Base-by-base conservation (phyloP, 2,888 invertebrate species). In the Synergus itoensis region DNA sequence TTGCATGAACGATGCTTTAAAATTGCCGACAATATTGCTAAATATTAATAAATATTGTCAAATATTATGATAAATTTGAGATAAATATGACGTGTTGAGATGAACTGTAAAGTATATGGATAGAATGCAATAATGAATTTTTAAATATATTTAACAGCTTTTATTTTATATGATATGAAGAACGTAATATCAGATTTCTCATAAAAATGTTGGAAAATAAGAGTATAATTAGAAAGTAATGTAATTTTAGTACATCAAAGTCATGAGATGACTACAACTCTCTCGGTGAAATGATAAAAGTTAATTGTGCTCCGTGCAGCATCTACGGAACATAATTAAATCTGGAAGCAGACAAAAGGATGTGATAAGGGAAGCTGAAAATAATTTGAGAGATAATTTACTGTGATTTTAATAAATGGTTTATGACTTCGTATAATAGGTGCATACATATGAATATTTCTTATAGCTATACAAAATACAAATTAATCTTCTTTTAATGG, bases 271-370 rank as follows among this genome's bases (percentile, higher is more conserved):
- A 8, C 53, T 53, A n/a, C n/a, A 53, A 53, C 53, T 53, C 53
- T 53, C 53, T 53, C 9, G 53, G 41, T 65, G 41, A 63, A 65
- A 65, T 65, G 41, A 65, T 18, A 40, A 14, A 65, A 18, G 41
- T 41, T 65, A n/a, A 65, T 65, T 65, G 53, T 57, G 18, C 41
- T 65, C n/a, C 41, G 11, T 12, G 41, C 41, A 18, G 41, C 18
- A 43, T 40, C 41, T 43, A 41, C 41, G 12, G 43, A 45, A 45
- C 21, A 45, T 67, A 67, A 67, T 67, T 67, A 45, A 67, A 67
- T 67, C 21, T 45, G 45, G 45, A 67, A 67, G 43, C 67, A 67
- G 41, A 65, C 65, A 65, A 65, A 65, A 41, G 41, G 65, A 41
- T 43, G 18, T 65, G 41, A 65, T 65, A 43, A 65, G n/a, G 65